Percentiles rank a stretch among this genome's conserved stretches.
phyloP scores from a whole-genome alignment of 2,797 vertebrate genomes.

The Anolis apletophallus region DNA sequence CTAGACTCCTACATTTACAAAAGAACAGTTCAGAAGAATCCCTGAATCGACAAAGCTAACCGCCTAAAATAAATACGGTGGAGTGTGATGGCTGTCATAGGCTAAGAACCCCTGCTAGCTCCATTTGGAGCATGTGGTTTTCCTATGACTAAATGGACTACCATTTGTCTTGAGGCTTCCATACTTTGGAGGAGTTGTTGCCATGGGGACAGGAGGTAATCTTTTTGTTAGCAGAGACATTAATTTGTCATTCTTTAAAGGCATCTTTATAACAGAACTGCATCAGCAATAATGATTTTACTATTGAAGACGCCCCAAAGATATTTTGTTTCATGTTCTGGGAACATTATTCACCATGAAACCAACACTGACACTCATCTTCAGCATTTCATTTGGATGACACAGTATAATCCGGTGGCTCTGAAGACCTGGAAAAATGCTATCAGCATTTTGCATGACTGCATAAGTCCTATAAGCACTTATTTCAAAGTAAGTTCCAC shows the following conservation, averaged over 20 bases:
- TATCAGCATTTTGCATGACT: constrained; percentile 20
- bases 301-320: constrained; percentile 26
- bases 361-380: constrained; percentile 4
- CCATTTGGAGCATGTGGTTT: constrained; percentile 27
- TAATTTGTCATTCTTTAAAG: constrained; percentile 29
- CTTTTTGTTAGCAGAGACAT: constrained; percentile 43
- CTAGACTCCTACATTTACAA: constrained; percentile 57
- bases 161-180: background rate
- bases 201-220: constrained; percentile 6
- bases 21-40: constrained; percentile 54
- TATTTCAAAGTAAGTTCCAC: background rate
- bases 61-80: constrained; percentile 59
- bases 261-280: background rate
- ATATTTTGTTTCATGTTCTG: constrained; percentile 30
- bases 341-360: constrained; percentile 26
- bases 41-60: constrained; percentile 50
- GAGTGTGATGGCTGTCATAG: constrained; percentile 37
- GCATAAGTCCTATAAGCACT: background rate
- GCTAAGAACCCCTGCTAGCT: constrained; percentile 38
- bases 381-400: constrained; percentile 22
- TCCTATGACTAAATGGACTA: constrained; percentile 36
- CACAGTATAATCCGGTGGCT: constrained; percentile 18
- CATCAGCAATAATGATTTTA: constrained; percentile 20
- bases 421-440: background rate
- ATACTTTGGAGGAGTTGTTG: constrained; percentile 36